phyloP scores from a whole-genome alignment of 2,797 vertebrate genomes.

The Crax fasciolata region DNA sequence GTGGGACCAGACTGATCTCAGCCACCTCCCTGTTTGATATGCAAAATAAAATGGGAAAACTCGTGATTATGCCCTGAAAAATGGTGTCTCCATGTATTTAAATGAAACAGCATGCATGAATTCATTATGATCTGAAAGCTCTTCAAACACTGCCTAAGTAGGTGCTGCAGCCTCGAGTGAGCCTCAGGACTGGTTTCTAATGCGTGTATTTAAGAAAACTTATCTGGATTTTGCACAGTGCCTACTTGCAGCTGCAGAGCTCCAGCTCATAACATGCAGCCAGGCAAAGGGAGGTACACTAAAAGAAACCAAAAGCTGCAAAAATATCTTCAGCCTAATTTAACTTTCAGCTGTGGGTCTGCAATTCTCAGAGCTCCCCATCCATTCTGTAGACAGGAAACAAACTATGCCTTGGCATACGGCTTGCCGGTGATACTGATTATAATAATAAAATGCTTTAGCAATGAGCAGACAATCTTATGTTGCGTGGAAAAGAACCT shows the following conservation, averaged over 20 bases:
- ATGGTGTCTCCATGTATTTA: background rate
- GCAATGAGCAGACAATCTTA: background rate
- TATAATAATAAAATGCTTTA: background rate
- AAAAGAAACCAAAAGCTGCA: constrained; percentile 12
- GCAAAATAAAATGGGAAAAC: background rate
- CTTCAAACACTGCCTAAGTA: constrained; percentile 5
- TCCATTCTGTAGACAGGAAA: background rate
- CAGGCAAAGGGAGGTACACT: background rate
- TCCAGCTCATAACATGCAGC: background rate
- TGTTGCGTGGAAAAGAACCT: background rate
- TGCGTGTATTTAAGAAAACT: background rate
- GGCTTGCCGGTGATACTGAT: background rate
- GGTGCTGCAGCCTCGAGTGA: background rate
- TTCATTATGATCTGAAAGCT: constrained; percentile 17
- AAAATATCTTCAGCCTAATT: constrained; percentile 37
- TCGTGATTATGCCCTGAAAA: background rate
- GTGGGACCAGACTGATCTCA: background rate
- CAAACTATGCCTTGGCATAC: constrained; percentile 1
- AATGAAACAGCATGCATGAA: constrained; percentile 15
- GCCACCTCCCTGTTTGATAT: background rate
- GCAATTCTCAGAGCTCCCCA: background rate
- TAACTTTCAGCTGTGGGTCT: background rate
- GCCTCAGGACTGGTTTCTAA: background rate
- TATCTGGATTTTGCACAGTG: background rate
- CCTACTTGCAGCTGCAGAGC: background rate